Percentiles rank a stretch among this genome's conserved stretches.
Conservation (phyloP, 2,113 vertebrate species). For the Chloebia gouldiae region DNA sequence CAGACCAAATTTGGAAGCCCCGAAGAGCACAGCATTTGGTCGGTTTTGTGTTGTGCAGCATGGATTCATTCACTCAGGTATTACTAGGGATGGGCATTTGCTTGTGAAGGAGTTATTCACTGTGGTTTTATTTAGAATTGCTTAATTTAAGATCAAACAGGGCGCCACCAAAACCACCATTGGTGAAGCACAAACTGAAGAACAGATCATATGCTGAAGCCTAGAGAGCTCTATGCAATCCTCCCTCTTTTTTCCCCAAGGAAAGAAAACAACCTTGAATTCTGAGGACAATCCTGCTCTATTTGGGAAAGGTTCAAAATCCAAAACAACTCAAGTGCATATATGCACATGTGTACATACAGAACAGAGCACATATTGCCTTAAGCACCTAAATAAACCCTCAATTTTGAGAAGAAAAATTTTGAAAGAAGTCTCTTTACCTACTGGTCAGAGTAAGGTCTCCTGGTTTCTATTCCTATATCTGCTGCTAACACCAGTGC, state of each 20-base stretch:
- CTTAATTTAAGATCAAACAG: not conserved
- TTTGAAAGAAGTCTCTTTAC: not conserved
- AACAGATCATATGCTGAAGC: not conserved
- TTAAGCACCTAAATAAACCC: not conserved
- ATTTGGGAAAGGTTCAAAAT: not conserved
- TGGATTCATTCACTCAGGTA: not conserved
- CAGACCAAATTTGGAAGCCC: not conserved
- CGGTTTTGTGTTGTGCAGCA: not conserved
- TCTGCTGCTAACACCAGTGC: not conserved
- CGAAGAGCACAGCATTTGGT: not conserved
- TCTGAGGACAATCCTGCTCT: not conserved
- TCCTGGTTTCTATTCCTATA: not conserved
- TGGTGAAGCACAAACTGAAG: not conserved
- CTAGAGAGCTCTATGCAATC: not conserved
- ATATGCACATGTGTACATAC: not conserved
- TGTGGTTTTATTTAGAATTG: not conserved
- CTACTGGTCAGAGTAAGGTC: not conserved
- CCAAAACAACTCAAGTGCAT: not conserved
- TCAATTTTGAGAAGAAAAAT: not conserved
- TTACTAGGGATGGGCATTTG: not conserved
- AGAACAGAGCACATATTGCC: not conserved
- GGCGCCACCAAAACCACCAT: not conserved
- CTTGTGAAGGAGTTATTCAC: not conserved
- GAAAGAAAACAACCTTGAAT: not conserved
- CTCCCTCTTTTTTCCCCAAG: not conserved